Base-by-base conservation (phyloP, 2,888 invertebrate species). In the Ormyrus labotus region DNA sequence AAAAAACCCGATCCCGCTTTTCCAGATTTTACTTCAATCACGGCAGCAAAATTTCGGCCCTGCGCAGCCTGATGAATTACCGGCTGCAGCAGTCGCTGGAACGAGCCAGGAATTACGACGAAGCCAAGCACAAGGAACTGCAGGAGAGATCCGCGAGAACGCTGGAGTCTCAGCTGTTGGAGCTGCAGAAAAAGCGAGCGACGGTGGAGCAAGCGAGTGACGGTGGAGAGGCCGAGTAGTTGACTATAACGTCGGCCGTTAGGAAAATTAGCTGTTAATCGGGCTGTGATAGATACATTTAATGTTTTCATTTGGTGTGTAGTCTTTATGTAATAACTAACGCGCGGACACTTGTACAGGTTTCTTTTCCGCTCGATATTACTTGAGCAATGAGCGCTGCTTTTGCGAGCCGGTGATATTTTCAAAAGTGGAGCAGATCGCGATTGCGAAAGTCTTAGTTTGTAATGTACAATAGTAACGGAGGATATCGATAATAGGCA, bases 11-110 rank as follows among this genome's bases (percentile, higher is more conserved):
- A 34, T 34, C 34, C 34, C 2, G 0, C 34, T 3, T 70, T 87
- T 85, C 0, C 81, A 88, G 88, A 78, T 83, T 80, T 5, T 19
- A 82, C 0, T 83, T 87, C 10, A 58, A 68, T 55, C 84, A 85
- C 47, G 65, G 74, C 0, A 50, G 68, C 5, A 80, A 81, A 48
- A n/a, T 86, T 19, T 80, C 85, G 1, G 79, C 74, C n/a, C 9
- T 87, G 6, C 9, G 53, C 4, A 9, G 5, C 6, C 57, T 81
- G 3, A 9, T 87, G 50, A 88, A 86, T 57, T 69, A 64, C 9
- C 50, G 61, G 8, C 4, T 85, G n/a, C 70, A 84, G 3, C 47
- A 47, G 10, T 1, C 10, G 5, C n/a, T 85, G 0, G 81, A 87
- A 61, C 68, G 55, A 9, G 88, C 87, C 8, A 13, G 71, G 6